These are phyloP conservation scores for Trichechus manatus DNA, from an alignment of 2,113 vertebrate species.

Conservation along the genomic window DNA sequence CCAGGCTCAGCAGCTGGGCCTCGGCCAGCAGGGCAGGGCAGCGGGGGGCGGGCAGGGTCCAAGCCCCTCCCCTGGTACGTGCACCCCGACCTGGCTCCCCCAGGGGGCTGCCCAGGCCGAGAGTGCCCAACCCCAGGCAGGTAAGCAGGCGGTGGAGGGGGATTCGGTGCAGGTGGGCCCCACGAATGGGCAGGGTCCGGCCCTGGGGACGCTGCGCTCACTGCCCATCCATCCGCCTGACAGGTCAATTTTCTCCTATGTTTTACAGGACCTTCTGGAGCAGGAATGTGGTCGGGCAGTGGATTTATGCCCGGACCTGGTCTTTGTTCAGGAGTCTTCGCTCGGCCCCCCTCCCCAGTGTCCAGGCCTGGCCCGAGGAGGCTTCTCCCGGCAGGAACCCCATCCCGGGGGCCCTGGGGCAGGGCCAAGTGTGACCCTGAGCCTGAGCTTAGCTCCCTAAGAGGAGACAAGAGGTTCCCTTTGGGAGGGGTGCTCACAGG, in stretches of 20 bases:
- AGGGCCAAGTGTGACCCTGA: background rate
- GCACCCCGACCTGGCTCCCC: background rate
- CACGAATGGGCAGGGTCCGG: background rate
- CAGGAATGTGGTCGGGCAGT: constrained; percentile 72
- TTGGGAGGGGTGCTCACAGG: too few species aligned
- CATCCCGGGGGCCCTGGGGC: background rate
- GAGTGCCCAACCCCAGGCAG: background rate
- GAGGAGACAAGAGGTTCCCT: background rate
- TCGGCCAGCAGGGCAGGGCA: background rate
- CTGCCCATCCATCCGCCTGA: constrained; percentile 83
- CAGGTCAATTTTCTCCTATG: constrained; percentile 83
- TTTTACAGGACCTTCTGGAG: constrained; percentile 82
- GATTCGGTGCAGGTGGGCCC: background rate
- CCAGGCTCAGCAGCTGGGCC: constrained; percentile 56
- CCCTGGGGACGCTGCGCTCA: background rate
- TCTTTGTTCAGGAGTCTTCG: constrained; percentile 74
- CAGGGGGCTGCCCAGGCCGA: background rate
- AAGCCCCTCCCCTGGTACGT: background rate
- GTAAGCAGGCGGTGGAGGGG: background rate
- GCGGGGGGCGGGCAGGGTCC: background rate
- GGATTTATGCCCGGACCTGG: constrained; percentile 83
- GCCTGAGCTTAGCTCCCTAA: background rate
- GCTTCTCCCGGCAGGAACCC: background rate
- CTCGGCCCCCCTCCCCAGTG: background rate
- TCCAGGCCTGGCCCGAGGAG: background rate